Base-by-base conservation (phyloP, 2,113 vertebrate genomes). In the Beaufortia kweichowensis region DNA sequence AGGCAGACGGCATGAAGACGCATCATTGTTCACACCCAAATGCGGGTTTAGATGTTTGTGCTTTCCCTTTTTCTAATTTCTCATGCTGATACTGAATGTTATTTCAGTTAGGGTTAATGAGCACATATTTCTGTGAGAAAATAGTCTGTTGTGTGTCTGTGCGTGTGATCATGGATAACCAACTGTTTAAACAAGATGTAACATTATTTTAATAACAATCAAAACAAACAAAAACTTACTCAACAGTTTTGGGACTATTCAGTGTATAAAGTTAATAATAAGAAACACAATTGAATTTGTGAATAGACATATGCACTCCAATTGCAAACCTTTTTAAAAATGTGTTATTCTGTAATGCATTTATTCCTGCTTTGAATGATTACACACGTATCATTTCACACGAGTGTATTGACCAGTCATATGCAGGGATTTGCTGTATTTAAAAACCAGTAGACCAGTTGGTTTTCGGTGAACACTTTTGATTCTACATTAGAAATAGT, bases 1-100 rank as follows among this genome's bases (percentile, higher is more conserved):
- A 79, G 65, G 74, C 71, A 76, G 63, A 84, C 48, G 53, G 15
- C 46, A 80, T 61, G 76, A 86, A 80, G 85, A 76, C 33, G 23
- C 76, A 78, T 77, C 81, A 68, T 79, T 79, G 71, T 79, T 79
- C 31, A 65, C 55, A 72, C 71, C 61, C 55, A 77, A 69, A 78
- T 57, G 15, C 2, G 50, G 39, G 31, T 68, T 21, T 19, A 53
- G 60, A 76, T 72, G 61, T 10, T 26, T 71, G 24, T 53, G 35
- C 55, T 46, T 15, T 35, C 31, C 23, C n/a, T n/a, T n/a, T n/a
- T n/a, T 77, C 24, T 41, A 3, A 8, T 14, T 15, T 53, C 19
- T 64, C 67, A 56, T 56, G 21, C 29, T 11, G 33, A 23, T 29
- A 43, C 48, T 76, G 74, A 14, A 29, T 56, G 29, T 56, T 24